Evolutionary conservation across 2,888 invertebrate genomes (phyloP).

Genomic region (Standfussiana lucernea): DNA sequence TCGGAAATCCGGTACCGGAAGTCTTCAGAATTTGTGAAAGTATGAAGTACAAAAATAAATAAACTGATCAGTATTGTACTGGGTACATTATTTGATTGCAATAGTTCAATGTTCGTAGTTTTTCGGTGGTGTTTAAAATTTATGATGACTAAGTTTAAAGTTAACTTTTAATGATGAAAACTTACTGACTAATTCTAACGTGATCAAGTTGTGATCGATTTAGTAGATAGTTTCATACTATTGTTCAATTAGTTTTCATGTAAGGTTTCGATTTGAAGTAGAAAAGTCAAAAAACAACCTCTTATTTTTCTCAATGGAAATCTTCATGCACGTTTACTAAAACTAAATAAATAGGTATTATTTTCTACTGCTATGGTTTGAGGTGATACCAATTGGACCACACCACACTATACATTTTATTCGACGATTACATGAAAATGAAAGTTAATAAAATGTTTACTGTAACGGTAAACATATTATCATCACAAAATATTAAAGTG

Average conservation of each 20-base stretch:
- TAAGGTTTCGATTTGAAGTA: not conserved
- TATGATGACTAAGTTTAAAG: not conserved
- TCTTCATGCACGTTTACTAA: not conserved
- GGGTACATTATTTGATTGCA: not conserved
- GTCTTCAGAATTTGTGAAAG: slow-evolving; percentile 4
- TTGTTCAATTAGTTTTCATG: not conserved
- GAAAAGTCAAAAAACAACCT: not conserved
- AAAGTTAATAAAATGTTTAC: not conserved
- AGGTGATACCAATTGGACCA: not conserved
- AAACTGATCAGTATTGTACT: not conserved
- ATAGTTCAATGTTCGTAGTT: not conserved
- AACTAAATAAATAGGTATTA: not conserved
- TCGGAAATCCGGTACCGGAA: slow-evolving; percentile 36
- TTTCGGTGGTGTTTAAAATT: not conserved
- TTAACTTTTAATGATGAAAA: not conserved
- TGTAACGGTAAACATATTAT: not conserved
- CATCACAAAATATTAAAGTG: not conserved
- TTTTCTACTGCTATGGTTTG: not conserved
- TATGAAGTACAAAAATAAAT: not conserved
- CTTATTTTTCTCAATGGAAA: not conserved
- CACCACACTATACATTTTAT: not conserved
- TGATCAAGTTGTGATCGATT: not conserved
- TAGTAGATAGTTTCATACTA: not conserved
- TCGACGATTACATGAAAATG: not conserved
- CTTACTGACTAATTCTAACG: not conserved